A percentile compares a stretch with the other conserved stretches of the same genome.
phyloP scores from a whole-genome alignment of 2,888 invertebrate species.

The Eumerus sabulonum region DNA sequence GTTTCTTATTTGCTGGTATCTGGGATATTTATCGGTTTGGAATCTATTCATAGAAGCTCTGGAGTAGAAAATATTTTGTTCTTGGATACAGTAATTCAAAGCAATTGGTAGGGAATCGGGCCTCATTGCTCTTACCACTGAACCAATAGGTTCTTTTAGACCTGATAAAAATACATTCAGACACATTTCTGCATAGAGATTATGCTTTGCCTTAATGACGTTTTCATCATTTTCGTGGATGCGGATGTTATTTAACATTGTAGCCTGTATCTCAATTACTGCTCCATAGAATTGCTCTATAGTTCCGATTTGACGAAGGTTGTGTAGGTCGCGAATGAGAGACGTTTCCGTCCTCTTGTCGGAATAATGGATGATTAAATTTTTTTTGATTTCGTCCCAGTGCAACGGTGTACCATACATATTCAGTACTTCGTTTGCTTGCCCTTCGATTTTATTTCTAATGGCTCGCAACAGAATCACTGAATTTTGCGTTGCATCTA shows the following conservation, averaged over 20 bases:
- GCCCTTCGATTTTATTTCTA: conserved; percentile 47
- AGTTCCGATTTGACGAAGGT: conserved; percentile 14
- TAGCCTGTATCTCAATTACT: conserved; percentile 42
- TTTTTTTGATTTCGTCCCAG: conserved; percentile 27
- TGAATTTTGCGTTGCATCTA: background rate
- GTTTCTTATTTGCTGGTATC: background rate
- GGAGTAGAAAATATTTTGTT: conserved; percentile 45
- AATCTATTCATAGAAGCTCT: background rate
- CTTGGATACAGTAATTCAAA: conserved; percentile 36
- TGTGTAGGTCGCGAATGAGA: conserved; percentile 27
- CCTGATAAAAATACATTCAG: conserved; percentile 36
- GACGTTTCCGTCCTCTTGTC: conserved; percentile 34
- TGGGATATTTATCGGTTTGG: background rate
- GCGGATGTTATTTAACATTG: conserved; percentile 40
- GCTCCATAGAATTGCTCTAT: conserved; percentile 36
- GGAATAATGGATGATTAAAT: conserved; percentile 26
- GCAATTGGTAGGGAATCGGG: conserved; percentile 15
- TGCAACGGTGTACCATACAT: conserved; percentile 40
- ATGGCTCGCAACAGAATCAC: conserved; percentile 29
- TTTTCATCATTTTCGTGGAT: conserved; percentile 17
- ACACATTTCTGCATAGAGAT: conserved; percentile 41
- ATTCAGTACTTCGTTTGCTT: conserved; percentile 53
- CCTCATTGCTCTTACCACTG: conserved; percentile 36
- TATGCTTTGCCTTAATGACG: conserved; percentile 24
- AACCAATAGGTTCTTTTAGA: conserved; percentile 33